phyloP scores from a whole-genome alignment of 2,888 invertebrate genomes.

The Mechanitis mazaeus region DNA sequence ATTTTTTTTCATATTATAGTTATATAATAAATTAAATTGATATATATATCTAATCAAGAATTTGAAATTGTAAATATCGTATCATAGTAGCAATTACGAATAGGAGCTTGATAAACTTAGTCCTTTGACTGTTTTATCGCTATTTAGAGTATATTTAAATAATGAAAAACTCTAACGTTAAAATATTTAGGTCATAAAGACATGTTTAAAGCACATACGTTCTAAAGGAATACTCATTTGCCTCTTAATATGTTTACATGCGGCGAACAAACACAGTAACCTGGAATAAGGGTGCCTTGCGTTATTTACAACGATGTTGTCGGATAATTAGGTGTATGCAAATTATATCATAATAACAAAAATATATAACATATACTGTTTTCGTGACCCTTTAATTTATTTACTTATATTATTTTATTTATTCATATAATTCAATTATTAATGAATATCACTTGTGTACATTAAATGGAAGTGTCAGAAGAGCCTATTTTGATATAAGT shows the following conservation, averaged over 20 bases:
- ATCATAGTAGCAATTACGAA: too few species aligned
- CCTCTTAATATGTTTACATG: constrained; percentile 60
- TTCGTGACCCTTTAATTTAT: background rate
- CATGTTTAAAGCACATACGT: constrained; percentile 36
- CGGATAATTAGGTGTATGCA: constrained; percentile 16
- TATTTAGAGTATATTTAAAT: background rate
- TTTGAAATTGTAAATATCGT: too few species aligned
- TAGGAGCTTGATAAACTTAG: too few species aligned
- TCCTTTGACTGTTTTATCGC: too few species aligned
- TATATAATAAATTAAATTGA: too few species aligned
- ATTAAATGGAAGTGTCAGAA: too few species aligned
- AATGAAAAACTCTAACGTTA: constrained; percentile 19
- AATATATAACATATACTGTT: background rate
- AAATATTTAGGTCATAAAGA: constrained; percentile 38
- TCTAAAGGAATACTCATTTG: constrained; percentile 54
- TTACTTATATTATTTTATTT: too few species aligned
- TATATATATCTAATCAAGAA: too few species aligned
- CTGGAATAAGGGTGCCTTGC: constrained; percentile 57
- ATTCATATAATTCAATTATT: too few species aligned
- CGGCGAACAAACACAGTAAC: constrained; percentile 67
- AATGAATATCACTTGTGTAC: too few species aligned
- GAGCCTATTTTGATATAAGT: too few species aligned
- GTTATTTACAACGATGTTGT: constrained; percentile 40
- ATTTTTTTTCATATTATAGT: too few species aligned
- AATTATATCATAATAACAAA: constrained; percentile 14